Base-by-base conservation (phyloP, 2,888 invertebrate species). In the Thereva nobilitata region DNA sequence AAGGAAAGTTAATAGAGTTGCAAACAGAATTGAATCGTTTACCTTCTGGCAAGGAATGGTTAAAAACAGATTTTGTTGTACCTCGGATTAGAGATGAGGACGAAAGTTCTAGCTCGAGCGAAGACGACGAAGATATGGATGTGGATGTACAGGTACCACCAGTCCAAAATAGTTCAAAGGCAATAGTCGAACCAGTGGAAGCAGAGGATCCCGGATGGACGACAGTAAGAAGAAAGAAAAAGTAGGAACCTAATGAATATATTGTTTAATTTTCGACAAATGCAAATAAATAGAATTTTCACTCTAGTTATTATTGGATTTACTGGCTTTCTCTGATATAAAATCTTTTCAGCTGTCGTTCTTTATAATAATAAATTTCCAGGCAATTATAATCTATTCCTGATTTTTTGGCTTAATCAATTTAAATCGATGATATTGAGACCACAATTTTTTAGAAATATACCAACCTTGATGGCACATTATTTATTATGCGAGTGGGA, bases 121-220 rank as follows among this genome's bases (percentile, higher is more conserved):
- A 78, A 0, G 75, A 76, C 10, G 75, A 76, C 4, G 74, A 73
- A 50, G 75, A 77, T 42, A 76, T 78, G 66, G 78, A 75, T 7
- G 76, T 76, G 75, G 78, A 78, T 4, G 71, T 75, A 10, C 76
- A 77, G 5, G 66, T 69, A 1, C 70, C 66, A 1, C 66, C 47
- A 34, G 63, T 4, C 4, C 7, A 5, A 7, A 5, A 8, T 6
- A 41, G 40, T 40, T 9, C 9, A 45, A 41, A 61, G 23, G 34
- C 41, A 9, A 50, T 8, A 35, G 40, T 40, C 5, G 64, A 53
- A 34, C 35, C 40, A 10, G 72, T 66, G 0, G 74, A 73, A 7
- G 74, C 75, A 79, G 82, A 82, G 0, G 87, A 88, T 72, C 84
- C 86, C 0, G 89, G 86, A n/a, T 89, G 89, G 89, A 88, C 86